These are phyloP conservation scores for Apamea epomidion DNA, from an alignment of 2,888 invertebrate genomes.

Conservation along the genomic window DNA sequence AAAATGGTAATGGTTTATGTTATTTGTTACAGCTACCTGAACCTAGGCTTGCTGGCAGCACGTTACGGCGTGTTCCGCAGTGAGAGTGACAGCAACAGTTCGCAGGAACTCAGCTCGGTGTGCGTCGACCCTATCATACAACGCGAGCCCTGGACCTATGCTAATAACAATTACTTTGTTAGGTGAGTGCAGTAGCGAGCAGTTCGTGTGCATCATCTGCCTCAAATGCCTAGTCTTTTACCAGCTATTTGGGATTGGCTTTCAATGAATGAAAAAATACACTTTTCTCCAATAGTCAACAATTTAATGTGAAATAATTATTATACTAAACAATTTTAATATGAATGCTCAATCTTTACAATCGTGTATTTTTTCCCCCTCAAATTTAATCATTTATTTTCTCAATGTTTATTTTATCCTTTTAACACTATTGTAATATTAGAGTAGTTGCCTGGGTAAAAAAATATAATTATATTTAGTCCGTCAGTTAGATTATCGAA, in stretches of 20 bases:
- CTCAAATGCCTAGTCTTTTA: background rate
- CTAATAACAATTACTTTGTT: constrained; percentile 93
- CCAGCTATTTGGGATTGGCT: background rate
- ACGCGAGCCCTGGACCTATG: constrained; percentile 93
- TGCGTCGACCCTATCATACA: constrained; percentile 96
- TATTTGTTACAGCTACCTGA: constrained; percentile 94
- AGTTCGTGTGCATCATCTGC: background rate
- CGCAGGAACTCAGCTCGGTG: constrained; percentile 90
- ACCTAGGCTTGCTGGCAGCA: constrained; percentile 97
- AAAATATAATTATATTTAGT: too few species aligned
- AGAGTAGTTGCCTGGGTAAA: too few species aligned
- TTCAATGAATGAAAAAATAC: too few species aligned
- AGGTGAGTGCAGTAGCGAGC: constrained; percentile 79
- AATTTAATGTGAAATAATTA: too few species aligned
- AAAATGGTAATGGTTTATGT: background rate
- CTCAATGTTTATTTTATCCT: too few species aligned
- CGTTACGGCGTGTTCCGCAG: constrained; percentile 93
- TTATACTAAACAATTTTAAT: too few species aligned
- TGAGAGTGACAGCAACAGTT: constrained; percentile 83
- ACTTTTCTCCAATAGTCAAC: too few species aligned
- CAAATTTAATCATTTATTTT: too few species aligned
- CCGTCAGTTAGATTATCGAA: too few species aligned
- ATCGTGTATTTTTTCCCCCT: too few species aligned
- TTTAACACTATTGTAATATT: too few species aligned
- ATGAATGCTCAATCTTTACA: too few species aligned